Conservation (phyloP, 2,797 vertebrate species). For the Arctocebus calabarensis region DNA sequence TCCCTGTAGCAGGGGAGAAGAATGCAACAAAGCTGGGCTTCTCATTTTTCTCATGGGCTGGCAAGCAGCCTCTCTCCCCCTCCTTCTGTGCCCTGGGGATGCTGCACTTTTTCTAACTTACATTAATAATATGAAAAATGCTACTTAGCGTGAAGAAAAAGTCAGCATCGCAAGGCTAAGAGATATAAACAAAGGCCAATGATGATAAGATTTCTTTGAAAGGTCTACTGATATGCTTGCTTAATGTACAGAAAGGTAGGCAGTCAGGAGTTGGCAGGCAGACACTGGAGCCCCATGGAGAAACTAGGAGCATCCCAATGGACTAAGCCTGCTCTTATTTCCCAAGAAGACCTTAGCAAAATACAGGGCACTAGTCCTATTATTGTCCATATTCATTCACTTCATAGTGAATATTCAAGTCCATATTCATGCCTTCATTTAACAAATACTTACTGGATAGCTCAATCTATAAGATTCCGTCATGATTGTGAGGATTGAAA, state of each 20-base stretch:
- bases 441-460: not conserved
- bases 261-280: not conserved
- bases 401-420: too few species aligned
- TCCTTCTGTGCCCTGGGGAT: not conserved
- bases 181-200: not conserved
- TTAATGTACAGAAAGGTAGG: not conserved
- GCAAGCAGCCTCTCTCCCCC: not conserved
- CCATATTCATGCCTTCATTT: constrained; percentile 16
- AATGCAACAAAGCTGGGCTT: not conserved
- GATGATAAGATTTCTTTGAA: not conserved
- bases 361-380: not conserved
- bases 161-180: not conserved
- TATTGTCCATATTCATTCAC: not conserved
- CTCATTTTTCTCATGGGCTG: not conserved
- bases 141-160: not conserved
- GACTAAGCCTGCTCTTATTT: not conserved
- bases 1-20: not conserved
- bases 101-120: constrained; percentile 14
- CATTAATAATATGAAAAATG: constrained; percentile 15
- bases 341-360: not conserved
- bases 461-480: not conserved
- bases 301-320: not conserved
- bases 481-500: not conserved
- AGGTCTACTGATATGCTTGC: not conserved
- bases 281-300: not conserved